A percentile compares a stretch with the other conserved stretches of the same genome.
phyloP scores from a whole-genome alignment of 2,888 invertebrate species.

The Eilema sororculum region DNA sequence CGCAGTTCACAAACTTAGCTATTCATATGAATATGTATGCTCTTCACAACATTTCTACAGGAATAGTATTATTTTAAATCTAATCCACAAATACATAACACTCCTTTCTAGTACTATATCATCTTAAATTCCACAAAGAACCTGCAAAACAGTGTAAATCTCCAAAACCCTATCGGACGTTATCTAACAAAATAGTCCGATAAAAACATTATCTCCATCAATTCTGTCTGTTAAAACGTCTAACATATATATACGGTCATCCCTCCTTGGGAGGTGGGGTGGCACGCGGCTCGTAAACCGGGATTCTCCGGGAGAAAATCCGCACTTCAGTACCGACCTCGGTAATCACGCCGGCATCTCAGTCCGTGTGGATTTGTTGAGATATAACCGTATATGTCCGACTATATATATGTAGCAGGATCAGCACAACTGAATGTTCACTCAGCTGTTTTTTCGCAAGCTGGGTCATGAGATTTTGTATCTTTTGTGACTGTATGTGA shows the following conservation, averaged over 20 bases:
- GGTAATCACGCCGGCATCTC: constrained; percentile 75
- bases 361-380: constrained; percentile 71
- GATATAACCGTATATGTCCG: constrained; percentile 57
- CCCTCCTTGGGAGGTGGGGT: constrained; percentile 58
- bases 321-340: constrained; percentile 79
- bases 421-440: constrained; percentile 20
- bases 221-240: constrained; percentile 57
- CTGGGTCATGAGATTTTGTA: constrained; percentile 19
- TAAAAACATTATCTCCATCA: constrained; percentile 58
- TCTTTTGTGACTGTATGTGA: constrained; percentile 6
- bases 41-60: not conserved
- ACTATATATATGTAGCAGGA: constrained; percentile 44
- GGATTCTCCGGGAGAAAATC: constrained; percentile 80
- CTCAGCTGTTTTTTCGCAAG: constrained; percentile 25
- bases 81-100: not conserved
- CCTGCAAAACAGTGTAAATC: constrained; percentile 15
- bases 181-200: constrained; percentile 46
- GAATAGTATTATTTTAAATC: no score
- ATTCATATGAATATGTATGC: not conserved
- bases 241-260: constrained; percentile 62
- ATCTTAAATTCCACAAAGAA: not conserved
- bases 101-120: not conserved
- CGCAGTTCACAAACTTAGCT: no score
- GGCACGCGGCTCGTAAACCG: constrained; percentile 78
- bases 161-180: constrained; percentile 29